Evolutionary conservation across 2,113 vertebrate genomes (phyloP).

Genomic region (Archilochus colubris): DNA sequence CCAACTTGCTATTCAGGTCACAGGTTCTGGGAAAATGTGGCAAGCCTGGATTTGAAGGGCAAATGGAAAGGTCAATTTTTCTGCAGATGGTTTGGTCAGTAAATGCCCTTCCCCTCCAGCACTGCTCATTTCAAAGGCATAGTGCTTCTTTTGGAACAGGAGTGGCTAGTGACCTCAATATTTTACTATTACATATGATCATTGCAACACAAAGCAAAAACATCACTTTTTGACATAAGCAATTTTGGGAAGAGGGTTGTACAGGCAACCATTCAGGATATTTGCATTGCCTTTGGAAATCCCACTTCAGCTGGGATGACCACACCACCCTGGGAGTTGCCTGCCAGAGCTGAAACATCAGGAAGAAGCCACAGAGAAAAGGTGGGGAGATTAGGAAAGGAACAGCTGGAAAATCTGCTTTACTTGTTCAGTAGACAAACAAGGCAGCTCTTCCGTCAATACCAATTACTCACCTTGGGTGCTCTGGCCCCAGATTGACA

Average conservation of each 20-base stretch:
- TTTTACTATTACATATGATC: conserved; percentile 21
- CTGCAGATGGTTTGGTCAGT: conserved; percentile 10
- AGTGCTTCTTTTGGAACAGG: not conserved
- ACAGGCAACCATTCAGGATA: not conserved
- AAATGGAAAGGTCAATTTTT: conserved; percentile 6
- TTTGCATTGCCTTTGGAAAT: not conserved
- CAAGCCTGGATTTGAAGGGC: conserved; percentile 12
- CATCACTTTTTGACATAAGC: not conserved
- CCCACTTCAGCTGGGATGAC: not conserved
- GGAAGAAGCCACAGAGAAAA: not conserved
- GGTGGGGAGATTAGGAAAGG: not conserved
- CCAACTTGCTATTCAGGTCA: not conserved
- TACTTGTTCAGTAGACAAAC: conserved; percentile 20
- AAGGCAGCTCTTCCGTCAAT: not conserved
- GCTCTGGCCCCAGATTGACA: not conserved
- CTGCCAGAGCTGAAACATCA: not conserved
- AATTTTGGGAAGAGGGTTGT: not conserved
- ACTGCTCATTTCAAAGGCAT: not conserved
- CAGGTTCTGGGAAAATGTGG: not conserved
- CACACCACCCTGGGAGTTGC: not conserved
- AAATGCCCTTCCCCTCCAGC: conserved; percentile 30
- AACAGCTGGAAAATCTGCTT: conserved; percentile 10
- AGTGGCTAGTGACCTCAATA: not conserved
- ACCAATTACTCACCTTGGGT: not conserved
- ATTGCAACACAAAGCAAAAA: not conserved